Percentiles rank a stretch among this genome's conserved stretches.
These are phyloP conservation scores for Brotula barbata DNA, from an alignment of 2,797 vertebrate species.

Conservation along the genomic window DNA sequence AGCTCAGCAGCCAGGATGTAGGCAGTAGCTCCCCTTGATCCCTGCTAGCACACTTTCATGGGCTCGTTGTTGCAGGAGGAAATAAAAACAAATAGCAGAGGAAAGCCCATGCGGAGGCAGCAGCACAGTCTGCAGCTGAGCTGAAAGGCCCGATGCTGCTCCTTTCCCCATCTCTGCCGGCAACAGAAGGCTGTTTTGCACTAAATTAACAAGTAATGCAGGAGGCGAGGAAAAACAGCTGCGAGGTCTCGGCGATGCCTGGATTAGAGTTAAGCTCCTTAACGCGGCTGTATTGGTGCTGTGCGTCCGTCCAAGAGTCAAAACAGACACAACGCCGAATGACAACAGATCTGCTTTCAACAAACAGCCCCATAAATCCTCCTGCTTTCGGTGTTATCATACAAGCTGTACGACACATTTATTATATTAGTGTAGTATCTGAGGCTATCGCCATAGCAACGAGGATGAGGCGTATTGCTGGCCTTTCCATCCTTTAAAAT, in stretches of 20 bases:
- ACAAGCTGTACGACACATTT: constrained; percentile 59
- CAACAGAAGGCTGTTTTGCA: constrained; percentile 57
- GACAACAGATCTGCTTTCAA: constrained; percentile 51
- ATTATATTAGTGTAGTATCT: constrained; percentile 60
- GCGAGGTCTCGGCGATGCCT: constrained; percentile 61
- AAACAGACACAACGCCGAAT: constrained; percentile 55
- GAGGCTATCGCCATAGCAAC: constrained; percentile 77
- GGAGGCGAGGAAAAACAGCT: constrained; percentile 70
- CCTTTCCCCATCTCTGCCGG: constrained; percentile 37
- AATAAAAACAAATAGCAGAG: constrained; percentile 66
- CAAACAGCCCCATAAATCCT: constrained; percentile 62
- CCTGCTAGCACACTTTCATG: constrained; percentile 49
- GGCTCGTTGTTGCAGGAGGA: constrained; percentile 48
- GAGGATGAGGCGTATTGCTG: constrained; percentile 51
- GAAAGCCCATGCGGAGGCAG: constrained; percentile 42
- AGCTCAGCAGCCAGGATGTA: constrained; percentile 60
- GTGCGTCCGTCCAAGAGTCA: constrained; percentile 61
- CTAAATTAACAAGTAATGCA: constrained; percentile 61
- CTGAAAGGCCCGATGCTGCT: constrained; percentile 48
- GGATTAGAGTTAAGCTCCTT: constrained; percentile 78
- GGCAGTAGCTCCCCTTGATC: constrained; percentile 66
- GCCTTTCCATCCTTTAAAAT: constrained; percentile 72
- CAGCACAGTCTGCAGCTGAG: constrained; percentile 21
- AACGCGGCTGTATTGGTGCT: constrained; percentile 58
- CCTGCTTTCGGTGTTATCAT: constrained; percentile 53